These are phyloP conservation scores for Lamellibrachia luymesi DNA, from an alignment of 1,140 invertebrate genomes.

Conservation along the genomic window DNA sequence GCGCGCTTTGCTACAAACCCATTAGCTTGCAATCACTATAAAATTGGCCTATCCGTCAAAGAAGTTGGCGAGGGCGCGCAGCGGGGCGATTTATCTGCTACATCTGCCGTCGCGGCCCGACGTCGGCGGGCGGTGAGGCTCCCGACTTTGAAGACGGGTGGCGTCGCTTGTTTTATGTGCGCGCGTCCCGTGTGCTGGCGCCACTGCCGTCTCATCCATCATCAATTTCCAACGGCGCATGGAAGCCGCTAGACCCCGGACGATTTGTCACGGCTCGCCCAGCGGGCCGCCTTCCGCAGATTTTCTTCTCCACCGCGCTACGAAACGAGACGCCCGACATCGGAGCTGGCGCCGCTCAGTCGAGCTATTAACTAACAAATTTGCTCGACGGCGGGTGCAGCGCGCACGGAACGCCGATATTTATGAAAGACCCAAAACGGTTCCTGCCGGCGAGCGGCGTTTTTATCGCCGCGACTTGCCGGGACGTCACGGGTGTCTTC, in stretches of 20 bases:
- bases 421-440: background rate
- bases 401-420: background rate
- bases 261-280: background rate
- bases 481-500: background rate
- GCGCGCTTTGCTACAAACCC: background rate
- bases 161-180: background rate
- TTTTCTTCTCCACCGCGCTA: background rate
- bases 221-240: background rate
- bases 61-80: background rate
- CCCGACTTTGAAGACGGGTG: conserved; percentile 2
- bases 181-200: background rate
- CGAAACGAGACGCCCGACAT: background rate
- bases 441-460: background rate
- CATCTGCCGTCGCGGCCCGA: background rate
- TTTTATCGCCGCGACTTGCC: background rate
- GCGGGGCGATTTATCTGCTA: background rate
- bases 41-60: conserved; percentile 4
- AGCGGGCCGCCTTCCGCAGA: background rate
- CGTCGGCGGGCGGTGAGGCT: background rate
- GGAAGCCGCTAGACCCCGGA: background rate
- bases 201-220: background rate
- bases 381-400: background rate
- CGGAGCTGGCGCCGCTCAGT: background rate
- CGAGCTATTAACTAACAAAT: conserved; percentile 1
- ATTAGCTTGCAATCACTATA: conserved; percentile 5